Base-by-base conservation (phyloP, 2,797 vertebrate genomes). In the Sebastes dallii region DNA sequence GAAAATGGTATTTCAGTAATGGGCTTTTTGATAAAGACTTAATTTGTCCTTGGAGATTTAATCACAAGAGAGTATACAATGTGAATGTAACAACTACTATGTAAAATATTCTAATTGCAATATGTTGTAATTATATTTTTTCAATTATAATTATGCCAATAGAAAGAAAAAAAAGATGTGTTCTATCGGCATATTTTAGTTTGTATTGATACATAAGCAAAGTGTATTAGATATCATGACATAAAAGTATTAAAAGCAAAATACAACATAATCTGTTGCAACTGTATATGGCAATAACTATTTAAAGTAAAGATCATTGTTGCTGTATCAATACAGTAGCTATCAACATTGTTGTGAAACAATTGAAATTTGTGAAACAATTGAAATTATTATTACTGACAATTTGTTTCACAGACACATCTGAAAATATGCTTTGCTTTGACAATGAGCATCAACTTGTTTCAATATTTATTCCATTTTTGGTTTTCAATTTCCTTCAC, bases 401-500 rank as follows among this genome's bases (percentile, higher is more conserved):
- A 29, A 25, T 20, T 58, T 22, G 9, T 66, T 50, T 74, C 10
- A 16, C 3, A 30, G 22, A 24, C 3, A 34, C 32, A 55, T n/a
- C 9, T 34, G 74, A 50, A 54, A 59, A 24, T 46, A 24, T 58
- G 16, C 27, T 59, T 59, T 66, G 59, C 72, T 81, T 80, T 66
- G 78, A 84, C 74, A 68, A 64, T 58, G 59, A 56, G 59, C 86
- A 81, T 78, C 69, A 61, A 69, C 34, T 56, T 81, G 59, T 79
- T 93, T 88, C 74, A 89, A 75, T 76, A 83, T 86, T 81, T 84
- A 80, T 90, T 90, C 67, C 29, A 73, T 59, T 52, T 62, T 50
- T 62, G 72, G 50, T 85, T 91, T 92, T 90, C 46, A 80, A 93
- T 91, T 93, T 87, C 65, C 81, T 85, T 81, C 66, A 80, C 71